phyloP scores from a whole-genome alignment of 2,888 invertebrate species.

The Rugalucina vietnamica region DNA sequence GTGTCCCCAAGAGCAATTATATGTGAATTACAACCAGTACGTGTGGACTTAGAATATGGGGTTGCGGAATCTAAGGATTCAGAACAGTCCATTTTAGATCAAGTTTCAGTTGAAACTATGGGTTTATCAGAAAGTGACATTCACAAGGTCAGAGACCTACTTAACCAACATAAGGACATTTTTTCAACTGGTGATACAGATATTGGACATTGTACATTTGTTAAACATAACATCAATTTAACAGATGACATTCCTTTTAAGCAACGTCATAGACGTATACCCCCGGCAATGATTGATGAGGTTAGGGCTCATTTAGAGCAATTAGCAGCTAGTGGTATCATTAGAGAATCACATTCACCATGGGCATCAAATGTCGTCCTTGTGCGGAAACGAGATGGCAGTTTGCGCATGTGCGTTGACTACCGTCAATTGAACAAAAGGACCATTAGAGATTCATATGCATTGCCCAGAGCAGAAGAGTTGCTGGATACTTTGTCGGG shows the following conservation, averaged over 20 bases:
- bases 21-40: conserved; percentile 23
- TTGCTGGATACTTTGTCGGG: conserved; percentile 17
- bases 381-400: not conserved
- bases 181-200: too few relatives aligned
- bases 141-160: not conserved
- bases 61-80: not conserved
- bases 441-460: conserved; percentile 12
- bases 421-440: too few relatives aligned
- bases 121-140: not conserved
- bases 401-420: conserved; percentile 7
- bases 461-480: conserved; percentile 21
- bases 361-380: too few relatives aligned
- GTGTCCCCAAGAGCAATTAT: conserved; percentile 6
- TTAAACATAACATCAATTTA: not conserved
- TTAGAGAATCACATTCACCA: not conserved
- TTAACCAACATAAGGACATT: not conserved
- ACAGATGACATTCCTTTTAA: not conserved
- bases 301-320: not conserved
- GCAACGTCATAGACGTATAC: too few relatives aligned
- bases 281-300: too few relatives aligned
- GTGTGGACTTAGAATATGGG: not conserved
- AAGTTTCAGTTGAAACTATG: not conserved
- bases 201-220: conserved; percentile 6
- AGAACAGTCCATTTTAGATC: not conserved
- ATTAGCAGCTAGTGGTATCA: not conserved